Conservation (phyloP, 2,888 invertebrate species). For the Mongoloraphidia duomilia region DNA sequence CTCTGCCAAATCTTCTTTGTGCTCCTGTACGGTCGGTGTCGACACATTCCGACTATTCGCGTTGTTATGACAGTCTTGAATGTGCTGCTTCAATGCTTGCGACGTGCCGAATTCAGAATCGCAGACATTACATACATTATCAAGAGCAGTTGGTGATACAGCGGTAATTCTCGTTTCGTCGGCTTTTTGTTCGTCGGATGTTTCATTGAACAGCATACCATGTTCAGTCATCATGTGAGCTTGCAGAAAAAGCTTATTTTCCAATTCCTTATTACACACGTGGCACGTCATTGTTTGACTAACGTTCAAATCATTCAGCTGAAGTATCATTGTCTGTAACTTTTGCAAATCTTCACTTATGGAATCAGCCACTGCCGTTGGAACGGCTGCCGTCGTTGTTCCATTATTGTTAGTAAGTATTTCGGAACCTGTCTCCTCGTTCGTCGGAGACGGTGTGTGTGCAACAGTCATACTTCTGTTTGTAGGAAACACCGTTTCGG, state of each 20-base stretch:
- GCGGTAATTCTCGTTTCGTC: constrained; percentile 27
- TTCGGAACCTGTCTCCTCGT: constrained; percentile 20
- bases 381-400: no score
- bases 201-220: constrained; percentile 34
- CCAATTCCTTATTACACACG: constrained; percentile 56
- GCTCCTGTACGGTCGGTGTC: not conserved
- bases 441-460: constrained; percentile 8
- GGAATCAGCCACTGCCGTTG: constrained; percentile 30
- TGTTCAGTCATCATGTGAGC: constrained; percentile 55
- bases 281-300: constrained; percentile 43
- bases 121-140: constrained; percentile 35
- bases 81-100: constrained; percentile 52
- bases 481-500: constrained; percentile 5
- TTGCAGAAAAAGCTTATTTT: constrained; percentile 54
- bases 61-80: constrained; percentile 49
- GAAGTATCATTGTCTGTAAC: constrained; percentile 80
- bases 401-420: no score
- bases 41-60: constrained; percentile 15
- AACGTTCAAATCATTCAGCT: constrained; percentile 66
- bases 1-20: not conserved
- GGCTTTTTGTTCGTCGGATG: constrained; percentile 27
- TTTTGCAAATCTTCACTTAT: constrained; percentile 79
- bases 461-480: no score
- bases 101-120: constrained; percentile 29
- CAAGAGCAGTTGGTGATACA: constrained; percentile 5